Base-by-base conservation (phyloP, 1,140 invertebrate genomes). In the Carcinoscorpius rotundicauda region DNA sequence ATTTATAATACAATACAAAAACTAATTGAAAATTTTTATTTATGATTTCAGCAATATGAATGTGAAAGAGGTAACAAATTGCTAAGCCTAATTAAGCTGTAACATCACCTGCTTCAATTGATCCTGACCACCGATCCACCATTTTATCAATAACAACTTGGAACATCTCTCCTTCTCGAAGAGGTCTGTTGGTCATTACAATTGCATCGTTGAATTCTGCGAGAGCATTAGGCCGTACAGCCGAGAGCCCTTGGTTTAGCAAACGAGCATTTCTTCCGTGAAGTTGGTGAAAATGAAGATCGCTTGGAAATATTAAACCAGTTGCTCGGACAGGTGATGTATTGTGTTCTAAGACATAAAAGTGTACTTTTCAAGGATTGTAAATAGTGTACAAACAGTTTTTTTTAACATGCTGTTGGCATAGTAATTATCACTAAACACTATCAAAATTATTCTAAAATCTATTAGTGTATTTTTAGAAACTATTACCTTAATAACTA, bases 121-220 rank as follows among this genome's bases (percentile, higher is more conserved):
- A 89, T 49, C 92, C 91, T 51, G 87, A 89, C 91, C 91, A 95
- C 64, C 91, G 82, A 68, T 92, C 90, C 11, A 96, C 91, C 82
- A 95, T 89, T 72, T 86, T 87, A 73, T 96, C 93, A 67, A 97
- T 87, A 59, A 87, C 81, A 52, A 97, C 85, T 77, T 96, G 91
- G 75, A 97, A 97, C 75, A 97, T 82, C 77, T 97, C 93, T 11
- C 88, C 89, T 71, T 94, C 91, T 11, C 87, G 81, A 50, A 97
- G 76, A 0, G 91, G 87, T 60, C 93, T 79, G 77, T 87, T 93
- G 62, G 88, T 93, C 71, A 95, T 89, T 3, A 96, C 86, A 67
- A 97, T 93, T 0, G 92, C 90, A 76, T 95, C 90, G 76, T 95
- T 96, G 76, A 96, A 96, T 80, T 96, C 93, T 3, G 87, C 89